These are phyloP conservation scores for Drosophila silvestris DNA, from an alignment of 2,888 invertebrate species.

Conservation along the genomic window DNA sequence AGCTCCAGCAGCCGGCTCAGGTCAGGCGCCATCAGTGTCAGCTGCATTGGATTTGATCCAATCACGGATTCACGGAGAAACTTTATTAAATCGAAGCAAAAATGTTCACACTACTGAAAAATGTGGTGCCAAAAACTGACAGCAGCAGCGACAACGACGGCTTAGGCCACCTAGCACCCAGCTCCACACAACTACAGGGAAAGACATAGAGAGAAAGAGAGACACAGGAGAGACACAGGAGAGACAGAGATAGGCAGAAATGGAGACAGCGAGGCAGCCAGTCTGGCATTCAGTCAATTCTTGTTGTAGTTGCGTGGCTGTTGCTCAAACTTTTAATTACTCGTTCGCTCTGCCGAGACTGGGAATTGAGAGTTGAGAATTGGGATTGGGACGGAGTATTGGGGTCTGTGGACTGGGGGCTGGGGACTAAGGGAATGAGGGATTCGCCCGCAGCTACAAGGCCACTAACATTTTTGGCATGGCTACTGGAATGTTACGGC, in stretches of 20 bases:
- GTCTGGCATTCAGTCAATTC: slow-evolving; percentile 71
- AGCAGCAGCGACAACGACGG: slow-evolving; percentile 47
- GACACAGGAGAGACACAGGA: background rate
- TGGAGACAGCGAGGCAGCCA: slow-evolving; percentile 14
- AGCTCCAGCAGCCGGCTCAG: slow-evolving; percentile 9
- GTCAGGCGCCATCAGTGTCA: slow-evolving; percentile 54
- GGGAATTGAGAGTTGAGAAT: slow-evolving; percentile 14
- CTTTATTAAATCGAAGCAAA: slow-evolving; percentile 64
- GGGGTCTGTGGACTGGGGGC: slow-evolving; percentile 1
- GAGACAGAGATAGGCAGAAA: background rate
- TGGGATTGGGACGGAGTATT: background rate
- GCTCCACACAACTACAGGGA: background rate
- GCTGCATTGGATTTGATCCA: slow-evolving; percentile 64
- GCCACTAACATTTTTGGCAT: slow-evolving; percentile 62
- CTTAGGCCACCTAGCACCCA: slow-evolving; percentile 22
- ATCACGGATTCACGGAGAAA: slow-evolving; percentile 58
- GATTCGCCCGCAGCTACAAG: slow-evolving; percentile 44
- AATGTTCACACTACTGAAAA: slow-evolving; percentile 65
- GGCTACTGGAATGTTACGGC: slow-evolving; percentile 34
- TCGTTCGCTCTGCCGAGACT: slow-evolving; percentile 63
- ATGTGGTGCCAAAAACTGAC: slow-evolving; percentile 59
- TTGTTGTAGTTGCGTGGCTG: slow-evolving; percentile 72
- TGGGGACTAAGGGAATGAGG: background rate
- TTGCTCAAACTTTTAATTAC: slow-evolving; percentile 84
- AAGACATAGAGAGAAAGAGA: background rate